Base-by-base conservation (phyloP, 2,888 invertebrate species). In the Stegophylla sp. region DNA sequence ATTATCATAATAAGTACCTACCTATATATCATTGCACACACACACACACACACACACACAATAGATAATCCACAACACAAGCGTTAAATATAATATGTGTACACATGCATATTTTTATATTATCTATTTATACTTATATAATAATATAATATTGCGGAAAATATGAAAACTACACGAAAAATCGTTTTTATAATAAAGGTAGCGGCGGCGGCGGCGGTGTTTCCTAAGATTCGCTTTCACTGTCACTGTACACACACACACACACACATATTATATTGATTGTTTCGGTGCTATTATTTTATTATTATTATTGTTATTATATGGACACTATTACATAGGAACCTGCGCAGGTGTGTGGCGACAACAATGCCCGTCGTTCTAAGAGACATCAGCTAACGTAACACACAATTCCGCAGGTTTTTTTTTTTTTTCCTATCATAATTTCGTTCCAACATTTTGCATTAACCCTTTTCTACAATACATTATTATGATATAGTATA, bases 201-300 rank as follows among this genome's bases (percentile, higher is more conserved):
- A n/a, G n/a, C n/a, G n/a, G n/a, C n/a, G n/a, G n/a, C n/a, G n/a
- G 28, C 7, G 4, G 23, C n/a, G 20, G 45, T 71, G 48, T 69
- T 79, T 71, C 61, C 61, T 45, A 77, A 69, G 59, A 77, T 79
- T 69, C 61, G 48, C 69, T 79, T 79, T 79, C 69, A 61, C 69
- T 51, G 67, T 66, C 64, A 64, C 15, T 53, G 26, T 23, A 26
- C 53, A 53, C 53, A 53, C 20, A 53, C 10, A n/a, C 10, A 43
- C 15, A 41, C 34, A n/a, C 48, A 23, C 20, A 53, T 26, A 53
- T 59, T 77, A 28, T 67, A 71, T 71, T 9, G 79, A 79, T 79
- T 79, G 51, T 79, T 71, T 79, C 61, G 79, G 34, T 13, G 13
- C 48, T 69, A 61, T 61, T 77, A 77, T 77, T 69, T 53, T 45